Evolutionary conservation across 2,888 invertebrate genomes (phyloP).

Genomic region (Drosophila testacea): DNA sequence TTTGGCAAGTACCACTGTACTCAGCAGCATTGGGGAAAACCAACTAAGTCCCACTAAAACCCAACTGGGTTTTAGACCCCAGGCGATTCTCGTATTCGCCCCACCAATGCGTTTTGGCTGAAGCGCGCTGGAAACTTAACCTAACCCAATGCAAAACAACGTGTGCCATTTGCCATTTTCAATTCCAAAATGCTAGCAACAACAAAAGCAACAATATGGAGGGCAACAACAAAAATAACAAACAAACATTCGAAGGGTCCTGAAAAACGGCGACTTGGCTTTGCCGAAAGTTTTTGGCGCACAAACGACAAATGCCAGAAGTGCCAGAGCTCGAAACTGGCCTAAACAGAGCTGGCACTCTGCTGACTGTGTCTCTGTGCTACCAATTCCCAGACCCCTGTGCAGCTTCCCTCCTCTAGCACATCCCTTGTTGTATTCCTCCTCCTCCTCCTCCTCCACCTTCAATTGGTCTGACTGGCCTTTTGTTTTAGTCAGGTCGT

Average conservation of each 20-base stretch:
- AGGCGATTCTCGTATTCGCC: slow-evolving; percentile 8
- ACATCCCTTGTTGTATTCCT: neutral
- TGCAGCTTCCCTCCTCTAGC: neutral
- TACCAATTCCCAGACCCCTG: neutral
- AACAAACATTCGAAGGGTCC: slow-evolving; percentile 28
- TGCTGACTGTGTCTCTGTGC: slow-evolving; percentile 10
- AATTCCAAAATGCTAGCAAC: slow-evolving; percentile 22
- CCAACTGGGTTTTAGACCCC: neutral
- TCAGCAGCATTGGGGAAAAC: neutral
- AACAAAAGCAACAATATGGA: slow-evolving; percentile 7
- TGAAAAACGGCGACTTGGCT: slow-evolving; percentile 39
- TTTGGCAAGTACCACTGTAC: neutral
- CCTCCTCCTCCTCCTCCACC: neutral
- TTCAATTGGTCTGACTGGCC: slow-evolving; percentile 18
- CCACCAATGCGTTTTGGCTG: neutral
- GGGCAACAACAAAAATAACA: slow-evolving; percentile 1
- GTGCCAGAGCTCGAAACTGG: slow-evolving; percentile 32
- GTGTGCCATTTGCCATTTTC: slow-evolving; percentile 51
- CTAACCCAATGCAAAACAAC: slow-evolving; percentile 47
- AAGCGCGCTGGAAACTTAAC: slow-evolving; percentile 24
- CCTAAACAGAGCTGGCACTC: slow-evolving; percentile 24
- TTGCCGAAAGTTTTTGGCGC: slow-evolving; percentile 55
- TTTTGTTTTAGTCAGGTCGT: slow-evolving; percentile 72
- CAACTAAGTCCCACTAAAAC: neutral
- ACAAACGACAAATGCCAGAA: slow-evolving; percentile 52